Percentiles rank a stretch among this genome's conserved stretches.
phyloP scores from a whole-genome alignment of 2,797 vertebrate species.

The Podargus strigoides region DNA sequence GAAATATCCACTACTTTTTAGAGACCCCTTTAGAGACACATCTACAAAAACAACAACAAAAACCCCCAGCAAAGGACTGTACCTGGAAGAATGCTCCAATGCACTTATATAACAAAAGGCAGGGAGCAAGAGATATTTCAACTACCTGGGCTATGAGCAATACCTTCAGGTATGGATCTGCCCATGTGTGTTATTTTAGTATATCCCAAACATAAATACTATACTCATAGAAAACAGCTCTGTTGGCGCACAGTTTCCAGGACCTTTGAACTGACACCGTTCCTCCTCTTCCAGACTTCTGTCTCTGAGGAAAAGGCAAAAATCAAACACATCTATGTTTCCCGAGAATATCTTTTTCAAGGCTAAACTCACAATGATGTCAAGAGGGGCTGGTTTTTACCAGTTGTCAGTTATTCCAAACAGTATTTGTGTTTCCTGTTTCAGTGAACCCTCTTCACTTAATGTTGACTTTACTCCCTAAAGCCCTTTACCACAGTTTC shows the following conservation, averaged over 20 bases:
- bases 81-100: not conserved
- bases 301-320: not conserved
- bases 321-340: not conserved
- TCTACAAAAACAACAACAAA: not conserved
- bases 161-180: not conserved
- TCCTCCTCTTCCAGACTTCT: not conserved
- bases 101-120: not conserved
- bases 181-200: not conserved
- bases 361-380: not conserved
- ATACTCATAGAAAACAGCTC: not conserved
- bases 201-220: not conserved
- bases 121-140: not conserved
- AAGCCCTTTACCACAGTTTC: not conserved
- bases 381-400: not conserved
- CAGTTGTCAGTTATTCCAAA: not conserved
- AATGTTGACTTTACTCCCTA: not conserved
- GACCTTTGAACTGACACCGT: accelerated
- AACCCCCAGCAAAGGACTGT: not conserved
- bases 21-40: not conserved
- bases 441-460: not conserved
- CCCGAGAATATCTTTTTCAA: not conserved
- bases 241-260: not conserved
- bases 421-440: not conserved
- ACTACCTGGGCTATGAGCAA: not conserved
- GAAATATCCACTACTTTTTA: not conserved